Base-by-base conservation (phyloP, 2,797 vertebrate genomes). In the Coreius guichenoti region DNA sequence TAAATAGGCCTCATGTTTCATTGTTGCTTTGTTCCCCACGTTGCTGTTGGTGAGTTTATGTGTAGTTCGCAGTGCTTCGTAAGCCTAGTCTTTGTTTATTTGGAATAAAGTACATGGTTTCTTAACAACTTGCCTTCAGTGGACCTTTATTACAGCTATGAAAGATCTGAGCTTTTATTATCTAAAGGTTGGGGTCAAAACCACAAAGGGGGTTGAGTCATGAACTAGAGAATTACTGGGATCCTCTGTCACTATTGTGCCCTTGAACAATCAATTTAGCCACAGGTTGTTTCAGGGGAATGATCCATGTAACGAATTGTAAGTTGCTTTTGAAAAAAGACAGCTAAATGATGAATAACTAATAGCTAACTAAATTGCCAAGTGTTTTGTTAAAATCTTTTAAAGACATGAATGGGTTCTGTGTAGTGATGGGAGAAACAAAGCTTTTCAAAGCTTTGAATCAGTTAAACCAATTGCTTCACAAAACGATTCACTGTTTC, bases 181-280 rank as follows among this genome's bases (percentile, higher is more conserved):
- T 58, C 8, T 5, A 58, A 72, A 82, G 36, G 4, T 61, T 39
- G n/a, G 19, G 54, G 36, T 82, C 54, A 82, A 45, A 72, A 70
- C 45, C 68, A 43, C 36, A n/a, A 80, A 23, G 4, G 45, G n/a
- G 49, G 9, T 5, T 21, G 13, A 61, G 54, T 45, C 12, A 43
- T n/a, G 36, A 58, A 73, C 81, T 63, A 1, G 13, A 73, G 19
- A 82, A n/a, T 49, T 63, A 63, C 26, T 74, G 26, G 69, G 3
- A 74, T 78, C n/a, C 21, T 43, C 51, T 23, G n/a, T 82, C 54
- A 33, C 11, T 61, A 31, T 33, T 63, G 68, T 73, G 70, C 58
- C 43, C 70, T 63, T 74, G 54, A 74, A 69, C 49, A 81, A 21
- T 58, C 26, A 26, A 49, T 61, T 82, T 49, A 63, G 70, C 39